Conservation (phyloP, 2,797 vertebrate species). For the Acropternis orthonyx region DNA sequence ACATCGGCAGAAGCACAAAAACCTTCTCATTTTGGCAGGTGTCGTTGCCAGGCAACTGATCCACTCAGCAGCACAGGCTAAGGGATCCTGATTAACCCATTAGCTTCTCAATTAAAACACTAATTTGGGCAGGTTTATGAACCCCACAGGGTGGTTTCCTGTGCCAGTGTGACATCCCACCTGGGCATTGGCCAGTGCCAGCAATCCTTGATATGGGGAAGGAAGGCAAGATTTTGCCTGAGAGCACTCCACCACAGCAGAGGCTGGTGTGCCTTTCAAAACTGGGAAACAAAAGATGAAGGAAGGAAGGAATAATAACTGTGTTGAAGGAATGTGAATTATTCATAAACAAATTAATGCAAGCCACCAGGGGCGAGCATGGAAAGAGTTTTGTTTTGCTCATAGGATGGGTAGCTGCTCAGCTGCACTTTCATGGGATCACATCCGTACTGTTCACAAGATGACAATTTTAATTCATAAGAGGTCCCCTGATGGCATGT, state of each 20-base stretch:
- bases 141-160: neutral
- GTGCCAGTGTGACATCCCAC: neutral
- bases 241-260: neutral
- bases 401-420: constrained; percentile 19
- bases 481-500: constrained; percentile 69
- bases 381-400: constrained; percentile 33
- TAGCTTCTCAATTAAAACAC: constrained; percentile 49
- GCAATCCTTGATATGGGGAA: accelerated
- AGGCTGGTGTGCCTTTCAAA: neutral
- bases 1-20: constrained; percentile 40
- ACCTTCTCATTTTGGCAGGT: constrained; percentile 38
- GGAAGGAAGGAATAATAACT: constrained; percentile 41
- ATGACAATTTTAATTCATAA: constrained; percentile 73
- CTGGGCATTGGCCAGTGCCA: no score
- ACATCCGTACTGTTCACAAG: constrained; percentile 55
- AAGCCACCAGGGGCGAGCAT: neutral
- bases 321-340: constrained; percentile 64
- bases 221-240: neutral
- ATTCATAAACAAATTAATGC: constrained; percentile 66
- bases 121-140: neutral
- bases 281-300: constrained; percentile 20
- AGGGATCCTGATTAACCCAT: constrained; percentile 49
- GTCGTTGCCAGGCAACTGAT: constrained; percentile 70
- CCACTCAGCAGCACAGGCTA: constrained; percentile 25
- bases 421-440: constrained; percentile 54